Percentiles rank a stretch among this genome's conserved stretches.
Conservation (phyloP, 2,113 vertebrate genomes). For the Felis catus region F.catus_Fca126_mat1.0 CM031418.1:37463501-37464000, state of each 20-base stretch:
- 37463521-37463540: too few relatives aligned
- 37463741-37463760: neutral
- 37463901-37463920: neutral
- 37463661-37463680: neutral
- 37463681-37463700: neutral
- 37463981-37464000: neutral
- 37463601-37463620: too few relatives aligned
- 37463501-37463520: too few relatives aligned
- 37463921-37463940: neutral
- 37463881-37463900: neutral
- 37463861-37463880: slow-evolving; percentile 15
- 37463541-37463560: too few relatives aligned
- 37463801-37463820: neutral
- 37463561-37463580: too few relatives aligned
- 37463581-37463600: too few relatives aligned
- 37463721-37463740: neutral
- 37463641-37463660: too few relatives aligned
- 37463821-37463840: neutral
- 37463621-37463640: too few relatives aligned
- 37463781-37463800: neutral
- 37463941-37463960: neutral
- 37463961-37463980: neutral
- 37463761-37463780: neutral
- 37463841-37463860: neutral
- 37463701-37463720: neutral